Conservation (phyloP, 2,797 vertebrate species). For the Zenarchopterus dispar region DNA sequence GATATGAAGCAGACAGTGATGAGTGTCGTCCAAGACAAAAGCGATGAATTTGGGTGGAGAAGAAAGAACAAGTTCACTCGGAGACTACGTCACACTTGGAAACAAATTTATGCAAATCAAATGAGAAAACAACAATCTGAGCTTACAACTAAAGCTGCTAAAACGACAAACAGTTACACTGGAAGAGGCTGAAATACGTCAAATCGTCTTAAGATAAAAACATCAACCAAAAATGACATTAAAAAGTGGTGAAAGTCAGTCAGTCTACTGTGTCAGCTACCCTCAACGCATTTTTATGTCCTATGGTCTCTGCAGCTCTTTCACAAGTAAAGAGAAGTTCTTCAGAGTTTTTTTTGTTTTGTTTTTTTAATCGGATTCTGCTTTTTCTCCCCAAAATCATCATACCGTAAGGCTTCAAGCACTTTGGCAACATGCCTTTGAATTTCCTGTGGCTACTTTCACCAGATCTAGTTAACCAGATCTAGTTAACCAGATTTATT, state of each 20-base stretch:
- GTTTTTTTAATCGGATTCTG: neutral
- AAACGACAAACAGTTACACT: too few relatives aligned
- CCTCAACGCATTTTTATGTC: too few relatives aligned
- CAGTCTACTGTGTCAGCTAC: too few relatives aligned
- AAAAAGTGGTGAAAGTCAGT: too few relatives aligned
- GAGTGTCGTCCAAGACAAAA: too few relatives aligned
- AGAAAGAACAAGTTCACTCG: neutral
- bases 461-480: too few relatives aligned
- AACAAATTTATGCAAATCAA: neutral
- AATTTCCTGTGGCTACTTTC: neutral
- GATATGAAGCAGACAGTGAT: neutral
- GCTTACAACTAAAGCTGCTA: neutral
- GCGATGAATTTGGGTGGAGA: neutral
- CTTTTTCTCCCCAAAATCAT: too few relatives aligned
- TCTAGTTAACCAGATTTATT: too few relatives aligned
- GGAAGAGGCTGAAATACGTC: too few relatives aligned
- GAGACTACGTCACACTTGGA: neutral
- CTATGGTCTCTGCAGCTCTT: neutral
- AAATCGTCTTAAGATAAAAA: too few relatives aligned
- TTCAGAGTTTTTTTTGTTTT: neutral
- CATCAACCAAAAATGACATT: too few relatives aligned
- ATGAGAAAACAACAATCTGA: neutral
- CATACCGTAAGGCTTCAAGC: neutral
- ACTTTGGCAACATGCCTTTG: neutral
- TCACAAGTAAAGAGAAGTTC: neutral